Conservation (phyloP, 2,888 invertebrate genomes). For the Drosophila mimica region DNA sequence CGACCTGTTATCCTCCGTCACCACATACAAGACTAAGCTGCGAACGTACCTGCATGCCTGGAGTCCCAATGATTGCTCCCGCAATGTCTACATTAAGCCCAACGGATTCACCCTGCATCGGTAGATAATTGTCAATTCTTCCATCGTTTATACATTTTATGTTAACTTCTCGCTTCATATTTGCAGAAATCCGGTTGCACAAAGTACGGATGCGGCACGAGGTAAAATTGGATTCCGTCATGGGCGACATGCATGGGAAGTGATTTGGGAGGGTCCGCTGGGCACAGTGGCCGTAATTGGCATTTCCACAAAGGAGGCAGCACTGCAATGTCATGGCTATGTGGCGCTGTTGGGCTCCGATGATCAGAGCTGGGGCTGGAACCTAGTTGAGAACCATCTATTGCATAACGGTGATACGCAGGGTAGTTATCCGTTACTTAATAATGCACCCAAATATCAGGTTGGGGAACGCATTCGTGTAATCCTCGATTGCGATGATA, state of each 20-base stretch:
- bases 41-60: conserved; percentile 97
- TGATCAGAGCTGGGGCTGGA: conserved; percentile 99
- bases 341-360: conserved; percentile 97
- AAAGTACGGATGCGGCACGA: conserved; percentile 97
- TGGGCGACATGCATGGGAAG: conserved; percentile 98
- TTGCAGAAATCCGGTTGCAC: conserved; percentile 96
- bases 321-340: conserved; percentile 97
- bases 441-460: conserved; percentile 99
- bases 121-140: conserved; percentile 82
- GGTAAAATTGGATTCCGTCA: conserved; percentile 95
- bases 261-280: conserved; percentile 98
- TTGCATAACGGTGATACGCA: conserved; percentile 98
- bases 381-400: conserved; percentile 98
- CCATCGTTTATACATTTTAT: background rate
- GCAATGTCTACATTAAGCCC: conserved; percentile 97
- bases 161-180: background rate
- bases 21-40: conserved; percentile 96
- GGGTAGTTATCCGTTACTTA: conserved; percentile 96
- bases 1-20: conserved; percentile 94
- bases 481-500: conserved; percentile 98
- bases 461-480: conserved; percentile 98
- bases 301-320: conserved; percentile 97
- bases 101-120: conserved; percentile 98
- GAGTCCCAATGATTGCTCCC: conserved; percentile 98
- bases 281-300: conserved; percentile 99